Evolutionary conservation across 92 coral and sea anemone genomes (phyloP).

Genomic region (Epizoanthus illoricatus): DNA sequence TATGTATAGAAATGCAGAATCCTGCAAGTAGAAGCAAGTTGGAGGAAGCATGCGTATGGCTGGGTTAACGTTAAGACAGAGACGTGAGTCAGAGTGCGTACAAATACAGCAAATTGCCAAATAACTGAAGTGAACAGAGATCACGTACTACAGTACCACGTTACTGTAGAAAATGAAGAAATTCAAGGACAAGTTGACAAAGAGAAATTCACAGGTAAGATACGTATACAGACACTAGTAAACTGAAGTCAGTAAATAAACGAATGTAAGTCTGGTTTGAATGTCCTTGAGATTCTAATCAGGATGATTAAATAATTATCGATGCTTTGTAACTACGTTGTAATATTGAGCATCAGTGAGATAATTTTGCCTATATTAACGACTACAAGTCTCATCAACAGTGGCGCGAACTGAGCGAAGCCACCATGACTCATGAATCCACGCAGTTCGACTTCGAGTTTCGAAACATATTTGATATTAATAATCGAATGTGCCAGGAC

Average conservation of each 20-base stretch:
- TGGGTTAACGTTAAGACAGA: too few species aligned
- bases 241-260: constrained; percentile 2
- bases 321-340: neutral
- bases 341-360: neutral
- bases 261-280: constrained; percentile 1
- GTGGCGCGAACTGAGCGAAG: neutral
- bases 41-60: too few species aligned
- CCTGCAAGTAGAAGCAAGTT: too few species aligned
- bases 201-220: constrained; percentile 26
- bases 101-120: too few species aligned
- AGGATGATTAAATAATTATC: constrained; percentile 20
- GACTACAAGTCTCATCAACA: neutral
- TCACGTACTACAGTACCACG: neutral
- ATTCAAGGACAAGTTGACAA: constrained; percentile 30
- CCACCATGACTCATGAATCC: neutral
- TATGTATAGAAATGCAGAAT: too few species aligned
- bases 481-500: neutral
- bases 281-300: constrained; percentile 23
- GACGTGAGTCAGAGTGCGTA: too few species aligned
- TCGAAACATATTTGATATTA: neutral
- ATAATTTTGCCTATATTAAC: neutral
- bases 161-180: constrained; percentile 14
- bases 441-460: neutral
- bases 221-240: too few species aligned
- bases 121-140: neutral